A percentile compares a stretch with the other conserved stretches of the same genome.
phyloP scores from a whole-genome alignment of 2,113 vertebrate species.

The Mustela lutreola region DNA sequence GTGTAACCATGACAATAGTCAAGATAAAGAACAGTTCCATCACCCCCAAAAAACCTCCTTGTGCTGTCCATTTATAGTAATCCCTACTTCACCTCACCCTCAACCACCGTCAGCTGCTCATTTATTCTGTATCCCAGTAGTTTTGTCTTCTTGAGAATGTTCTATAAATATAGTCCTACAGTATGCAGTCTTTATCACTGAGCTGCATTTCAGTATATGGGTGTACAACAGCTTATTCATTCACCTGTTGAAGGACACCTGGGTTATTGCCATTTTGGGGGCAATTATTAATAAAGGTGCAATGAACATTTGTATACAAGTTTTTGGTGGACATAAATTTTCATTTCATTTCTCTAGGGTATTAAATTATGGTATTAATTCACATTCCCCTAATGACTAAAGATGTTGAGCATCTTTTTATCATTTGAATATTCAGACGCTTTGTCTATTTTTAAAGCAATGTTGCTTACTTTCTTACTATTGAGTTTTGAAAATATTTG shows the following conservation, averaged over 20 bases:
- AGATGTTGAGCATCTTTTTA: constrained; percentile 1
- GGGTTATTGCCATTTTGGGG: neutral
- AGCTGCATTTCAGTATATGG: neutral
- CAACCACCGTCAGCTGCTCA: neutral
- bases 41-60: neutral
- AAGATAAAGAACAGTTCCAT: neutral
- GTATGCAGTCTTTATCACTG: neutral
- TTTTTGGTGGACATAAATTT: neutral
- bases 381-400: neutral
- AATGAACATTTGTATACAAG: neutral
- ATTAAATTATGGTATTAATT: neutral
- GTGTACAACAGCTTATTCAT: neutral
- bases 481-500: neutral
- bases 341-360: neutral
- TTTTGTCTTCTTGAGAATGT: neutral
- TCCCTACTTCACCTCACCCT: neutral
- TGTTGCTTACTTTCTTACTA: constrained; percentile 14
- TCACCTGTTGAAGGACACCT: neutral
- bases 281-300: neutral
- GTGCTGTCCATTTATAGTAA: neutral
- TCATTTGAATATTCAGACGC: neutral
- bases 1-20: neutral
- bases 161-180: neutral
- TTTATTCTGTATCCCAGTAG: neutral
- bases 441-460: neutral